Base-by-base conservation (phyloP, 1,140 invertebrate genomes). In the Drosophila rufa region DNA sequence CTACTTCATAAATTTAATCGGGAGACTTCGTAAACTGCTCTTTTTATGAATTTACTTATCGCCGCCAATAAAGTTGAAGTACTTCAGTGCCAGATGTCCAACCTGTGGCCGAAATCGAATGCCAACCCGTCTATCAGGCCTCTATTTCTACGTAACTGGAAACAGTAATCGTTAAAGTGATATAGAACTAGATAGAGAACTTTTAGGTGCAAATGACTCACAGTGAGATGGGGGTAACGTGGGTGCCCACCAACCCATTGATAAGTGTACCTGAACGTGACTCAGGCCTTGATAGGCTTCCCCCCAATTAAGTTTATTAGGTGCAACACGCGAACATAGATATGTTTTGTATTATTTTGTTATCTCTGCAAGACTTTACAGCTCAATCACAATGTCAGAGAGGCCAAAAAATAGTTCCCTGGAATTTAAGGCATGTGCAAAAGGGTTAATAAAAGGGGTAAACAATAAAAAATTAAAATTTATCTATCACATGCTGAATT, bases 171-270 rank as follows among this genome's bases (percentile, higher is more conserved):
- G 9, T 30, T 59, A 17, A n/a, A 38, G 46, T 14, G 43, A 11
- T 11, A 11, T 3, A 4, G 33, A 11, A 36, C 11, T 2, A 33
- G 43, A 46, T 68, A 22, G 11, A 7, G 11, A 57, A 42, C 9
- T 33, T 73, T 9, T 47, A 1, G 30, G 51, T 71, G 51, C 69
- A 71, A 59, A 25, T 73, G 69, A 73, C 53, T 73, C 69, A 73
- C 1, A 1, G 0, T n/a, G 19, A 60, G 67, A 30, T 43, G 53
- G 25, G 25, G 17, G 17, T 19, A 43, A 11, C 6, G 33, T 30
- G 45, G 30, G 67, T 59, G 46, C 53, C 27, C 17, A 4, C 40
- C 7, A 38, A 11, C 5, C 48, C 62, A 70, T 70, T 70, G 67
- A 55, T 67, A 67, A 70, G 46, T 27, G 62, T 45, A 27, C 30